phyloP scores from a whole-genome alignment of 2,797 vertebrate genomes.

The Myoxocephalus aenaeus region DNA sequence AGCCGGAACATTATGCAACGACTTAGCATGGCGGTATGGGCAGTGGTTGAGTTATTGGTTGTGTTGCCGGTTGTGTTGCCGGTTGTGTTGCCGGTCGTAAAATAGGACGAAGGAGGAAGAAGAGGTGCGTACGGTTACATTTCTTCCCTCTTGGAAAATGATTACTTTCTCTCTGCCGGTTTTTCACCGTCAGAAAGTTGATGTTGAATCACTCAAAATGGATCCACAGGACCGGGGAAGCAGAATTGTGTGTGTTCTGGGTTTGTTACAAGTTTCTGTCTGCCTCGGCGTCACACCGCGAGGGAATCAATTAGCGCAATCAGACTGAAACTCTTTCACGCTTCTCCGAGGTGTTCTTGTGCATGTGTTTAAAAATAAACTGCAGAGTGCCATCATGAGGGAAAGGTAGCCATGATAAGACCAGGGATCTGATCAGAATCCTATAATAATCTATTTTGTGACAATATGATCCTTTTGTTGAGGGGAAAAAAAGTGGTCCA shows the following conservation, averaged over 20 bases:
- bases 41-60: too few species aligned
- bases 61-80: too few species aligned
- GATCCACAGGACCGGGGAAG: background rate
- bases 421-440: too few species aligned
- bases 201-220: background rate
- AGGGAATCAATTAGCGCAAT: constrained; percentile 55
- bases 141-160: background rate
- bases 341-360: constrained; percentile 29
- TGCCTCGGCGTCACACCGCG: background rate
- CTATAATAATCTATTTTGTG: constrained; percentile 4
- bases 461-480: background rate
- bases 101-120: too few species aligned
- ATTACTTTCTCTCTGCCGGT: background rate
- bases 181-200: background rate
- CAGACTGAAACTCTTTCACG: constrained; percentile 41
- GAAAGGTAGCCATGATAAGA: too few species aligned
- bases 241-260: constrained; percentile 4
- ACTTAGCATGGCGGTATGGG: too few species aligned
- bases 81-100: too few species aligned
- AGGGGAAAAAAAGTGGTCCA: background rate
- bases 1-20: too few species aligned
- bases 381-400: background rate
- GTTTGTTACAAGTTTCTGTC: constrained; percentile 26
- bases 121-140: background rate
- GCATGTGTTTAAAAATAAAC: constrained; percentile 12